Conservation (phyloP, 2,888 invertebrate species). For the Xanthia icteritia region DNA sequence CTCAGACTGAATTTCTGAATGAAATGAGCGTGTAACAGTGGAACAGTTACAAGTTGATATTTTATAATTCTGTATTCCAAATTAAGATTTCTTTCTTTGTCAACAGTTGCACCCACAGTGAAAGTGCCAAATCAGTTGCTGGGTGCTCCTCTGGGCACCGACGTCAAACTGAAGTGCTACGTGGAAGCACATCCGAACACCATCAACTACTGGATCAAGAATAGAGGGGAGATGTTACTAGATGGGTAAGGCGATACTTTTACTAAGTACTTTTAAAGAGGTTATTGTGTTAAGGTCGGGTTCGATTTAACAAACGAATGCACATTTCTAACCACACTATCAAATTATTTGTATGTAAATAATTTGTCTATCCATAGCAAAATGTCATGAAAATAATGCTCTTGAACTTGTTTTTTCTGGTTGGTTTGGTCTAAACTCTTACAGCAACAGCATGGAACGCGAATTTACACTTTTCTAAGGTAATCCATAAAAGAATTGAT, state of each 20-base stretch:
- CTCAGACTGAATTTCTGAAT: neutral
- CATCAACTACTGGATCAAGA: constrained; percentile 95
- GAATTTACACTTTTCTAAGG: neutral
- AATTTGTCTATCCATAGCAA: neutral
- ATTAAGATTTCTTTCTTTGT: constrained; percentile 36
- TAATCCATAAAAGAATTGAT: no score
- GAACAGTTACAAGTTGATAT: neutral
- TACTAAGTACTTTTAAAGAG: neutral
- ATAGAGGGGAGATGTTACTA: constrained; percentile 94
- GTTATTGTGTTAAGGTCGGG: neutral
- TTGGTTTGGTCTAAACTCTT: neutral
- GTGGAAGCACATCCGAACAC: constrained; percentile 95
- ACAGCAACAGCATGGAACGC: neutral
- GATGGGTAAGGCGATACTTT: constrained; percentile 91
- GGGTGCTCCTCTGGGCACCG: constrained; percentile 96
- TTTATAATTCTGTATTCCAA: neutral
- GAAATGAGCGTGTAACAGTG: neutral
- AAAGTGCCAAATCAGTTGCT: constrained; percentile 97
- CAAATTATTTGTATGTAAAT: neutral
- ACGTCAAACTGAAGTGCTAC: constrained; percentile 96
- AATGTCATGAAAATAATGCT: neutral
- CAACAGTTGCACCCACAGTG: constrained; percentile 95
- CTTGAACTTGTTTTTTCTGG: neutral
- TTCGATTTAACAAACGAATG: neutral
- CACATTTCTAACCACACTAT: neutral